phyloP scores from a whole-genome alignment of 2,797 vertebrate species.

The Hypotaenidia philippensis region DNA sequence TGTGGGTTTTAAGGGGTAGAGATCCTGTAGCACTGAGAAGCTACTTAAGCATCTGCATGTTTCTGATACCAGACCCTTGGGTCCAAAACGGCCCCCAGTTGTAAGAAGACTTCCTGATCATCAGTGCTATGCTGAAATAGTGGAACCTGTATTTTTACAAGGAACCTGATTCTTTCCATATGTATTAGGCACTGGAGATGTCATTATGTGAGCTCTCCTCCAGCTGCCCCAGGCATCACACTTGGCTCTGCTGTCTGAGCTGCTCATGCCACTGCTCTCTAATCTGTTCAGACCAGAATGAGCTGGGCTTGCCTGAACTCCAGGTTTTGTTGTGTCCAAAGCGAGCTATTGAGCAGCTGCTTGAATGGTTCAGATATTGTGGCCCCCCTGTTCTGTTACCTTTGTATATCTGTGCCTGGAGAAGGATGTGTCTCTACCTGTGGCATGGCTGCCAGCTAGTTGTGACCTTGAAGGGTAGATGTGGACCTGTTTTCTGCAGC shows the following conservation, averaged over 20 bases:
- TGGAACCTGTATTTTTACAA: not conserved
- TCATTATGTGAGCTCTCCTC: not conserved
- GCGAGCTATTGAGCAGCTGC: rapidly evolving
- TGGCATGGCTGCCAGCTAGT: not conserved
- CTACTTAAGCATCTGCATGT: not conserved
- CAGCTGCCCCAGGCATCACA: not conserved
- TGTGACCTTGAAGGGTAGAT: not conserved
- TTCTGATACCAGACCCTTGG: not conserved
- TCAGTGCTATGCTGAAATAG: not conserved
- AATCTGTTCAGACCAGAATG: not conserved
- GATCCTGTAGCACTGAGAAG: not conserved
- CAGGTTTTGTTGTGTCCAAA: not conserved
- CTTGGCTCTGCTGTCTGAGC: not conserved
- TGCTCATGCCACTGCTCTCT: rapidly evolving
- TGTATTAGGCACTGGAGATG: not conserved
- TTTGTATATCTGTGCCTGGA: not conserved
- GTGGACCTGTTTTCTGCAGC: not conserved
- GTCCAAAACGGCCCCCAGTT: not conserved
- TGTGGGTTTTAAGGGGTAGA: not conserved
- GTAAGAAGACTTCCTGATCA: not conserved
- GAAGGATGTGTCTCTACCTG: not conserved
- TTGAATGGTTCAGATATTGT: not conserved
- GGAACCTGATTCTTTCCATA: slow-evolving; percentile 14
- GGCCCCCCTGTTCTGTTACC: no score
- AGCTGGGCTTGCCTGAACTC: not conserved